phyloP scores from a whole-genome alignment of 2,888 invertebrate genomes.

The Drosophila planitibia region DNA sequence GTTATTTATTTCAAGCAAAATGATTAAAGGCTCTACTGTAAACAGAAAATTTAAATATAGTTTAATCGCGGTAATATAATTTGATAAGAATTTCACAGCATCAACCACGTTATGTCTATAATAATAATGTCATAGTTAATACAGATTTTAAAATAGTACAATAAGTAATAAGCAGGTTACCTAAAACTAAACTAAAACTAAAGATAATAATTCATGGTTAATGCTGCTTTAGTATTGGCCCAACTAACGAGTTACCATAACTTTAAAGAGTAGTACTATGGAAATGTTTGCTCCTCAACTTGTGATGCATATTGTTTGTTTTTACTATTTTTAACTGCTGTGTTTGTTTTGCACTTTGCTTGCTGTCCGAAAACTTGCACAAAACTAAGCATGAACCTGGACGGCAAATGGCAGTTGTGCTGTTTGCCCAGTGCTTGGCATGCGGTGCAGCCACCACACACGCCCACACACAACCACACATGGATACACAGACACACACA shows the following conservation, averaged over 20 bases:
- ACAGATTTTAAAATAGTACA: neutral
- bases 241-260: constrained; percentile 31
- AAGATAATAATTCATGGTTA: neutral
- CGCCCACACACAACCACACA: constrained; percentile 12
- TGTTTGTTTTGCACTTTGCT: constrained; percentile 72
- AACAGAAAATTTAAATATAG: constrained; percentile 7
- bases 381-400: constrained; percentile 15
- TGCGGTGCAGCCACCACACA: constrained; percentile 57
- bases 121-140: neutral
- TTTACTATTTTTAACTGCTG: constrained; percentile 53
- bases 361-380: constrained; percentile 50
- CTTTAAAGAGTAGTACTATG: constrained; percentile 8
- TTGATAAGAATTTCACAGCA: neutral
- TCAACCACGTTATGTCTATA: neutral
- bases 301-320: constrained; percentile 55
- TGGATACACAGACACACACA: constrained; percentile 10
- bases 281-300: constrained; percentile 43
- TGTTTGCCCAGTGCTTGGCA: constrained; percentile 67
- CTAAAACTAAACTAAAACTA: neutral
- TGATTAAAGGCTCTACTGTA: constrained; percentile 29
- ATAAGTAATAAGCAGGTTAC: neutral
- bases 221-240: neutral
- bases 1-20: constrained; percentile 30
- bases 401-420: constrained; percentile 19
- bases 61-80: neutral